These are phyloP conservation scores for Matsumyia berberina DNA, from an alignment of 2,888 invertebrate species.

Conservation along the genomic window DNA sequence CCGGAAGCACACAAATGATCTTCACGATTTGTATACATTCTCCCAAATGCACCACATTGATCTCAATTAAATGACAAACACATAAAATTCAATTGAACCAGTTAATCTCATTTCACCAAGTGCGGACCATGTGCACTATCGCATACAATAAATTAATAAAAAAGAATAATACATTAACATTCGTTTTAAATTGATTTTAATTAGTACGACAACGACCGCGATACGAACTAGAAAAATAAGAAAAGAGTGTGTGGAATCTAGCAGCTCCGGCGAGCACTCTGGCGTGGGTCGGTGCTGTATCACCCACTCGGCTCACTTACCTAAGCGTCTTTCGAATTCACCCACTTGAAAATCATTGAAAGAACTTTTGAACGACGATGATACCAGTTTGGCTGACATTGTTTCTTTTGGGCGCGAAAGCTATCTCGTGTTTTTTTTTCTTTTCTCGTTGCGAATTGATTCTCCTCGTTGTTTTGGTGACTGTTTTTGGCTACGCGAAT, in stretches of 20 bases:
- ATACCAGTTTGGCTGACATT: conserved; percentile 80
- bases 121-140: conserved; percentile 20
- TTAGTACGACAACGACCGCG: conserved; percentile 52
- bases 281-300: conserved; percentile 38
- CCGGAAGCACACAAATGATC: conserved; percentile 26
- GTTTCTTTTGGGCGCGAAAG: conserved; percentile 21
- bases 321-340: conserved; percentile 86
- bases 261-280: conserved; percentile 16
- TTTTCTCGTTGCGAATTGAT: not conserved
- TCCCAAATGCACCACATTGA: conserved; percentile 31
- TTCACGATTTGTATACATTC: not conserved
- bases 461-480: conserved; percentile 1
- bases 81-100: conserved; percentile 64
- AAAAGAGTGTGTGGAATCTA: conserved; percentile 22
- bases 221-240: conserved; percentile 2
- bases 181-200: conserved; percentile 71
- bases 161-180: conserved; percentile 47
- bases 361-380: conserved; percentile 82
- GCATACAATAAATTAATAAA: conserved; percentile 59
- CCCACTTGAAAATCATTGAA: conserved; percentile 83
- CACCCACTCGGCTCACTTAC: conserved; percentile 83
- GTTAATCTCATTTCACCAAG: conserved; percentile 51
- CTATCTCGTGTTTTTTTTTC: conserved; percentile 2
- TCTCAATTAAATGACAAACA: conserved; percentile 55
- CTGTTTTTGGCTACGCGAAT: not conserved